Evolutionary conservation across 2,797 vertebrate genomes (phyloP).

Genomic region (Forpus xanthops): DNA sequence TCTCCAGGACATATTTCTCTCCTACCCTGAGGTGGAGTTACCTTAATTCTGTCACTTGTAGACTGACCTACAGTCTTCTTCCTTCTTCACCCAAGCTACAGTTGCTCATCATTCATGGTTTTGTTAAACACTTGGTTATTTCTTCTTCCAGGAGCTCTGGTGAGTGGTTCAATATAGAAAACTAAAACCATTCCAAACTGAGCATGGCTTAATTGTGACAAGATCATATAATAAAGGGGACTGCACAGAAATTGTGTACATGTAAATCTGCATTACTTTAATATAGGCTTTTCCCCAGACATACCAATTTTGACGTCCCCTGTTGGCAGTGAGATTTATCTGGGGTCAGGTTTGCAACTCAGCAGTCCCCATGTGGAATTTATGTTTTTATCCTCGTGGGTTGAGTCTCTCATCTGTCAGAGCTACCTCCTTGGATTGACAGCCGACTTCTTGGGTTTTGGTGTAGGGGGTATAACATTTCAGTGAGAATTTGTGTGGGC

Average conservation of each 20-base stretch:
- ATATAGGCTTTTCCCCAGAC: not conserved
- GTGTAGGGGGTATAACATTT: not conserved
- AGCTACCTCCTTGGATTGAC: not conserved
- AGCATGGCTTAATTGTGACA: not conserved
- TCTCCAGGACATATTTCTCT: not conserved
- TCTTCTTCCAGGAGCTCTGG: not conserved
- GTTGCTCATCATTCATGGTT: not conserved
- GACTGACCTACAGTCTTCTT: not conserved
- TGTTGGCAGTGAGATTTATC: not conserved
- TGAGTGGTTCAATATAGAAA: not conserved
- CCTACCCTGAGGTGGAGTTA: not conserved
- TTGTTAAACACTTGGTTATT: not conserved
- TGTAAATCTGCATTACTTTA: not conserved
- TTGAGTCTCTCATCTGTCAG: not conserved
- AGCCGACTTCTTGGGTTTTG: not conserved
- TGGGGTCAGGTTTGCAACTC: not conserved
- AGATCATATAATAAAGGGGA: not conserved
- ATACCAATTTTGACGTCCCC: not conserved
- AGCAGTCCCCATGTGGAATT: not conserved
- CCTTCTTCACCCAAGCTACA: not conserved
- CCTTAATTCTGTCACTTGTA: not conserved
- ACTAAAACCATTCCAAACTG: not conserved
- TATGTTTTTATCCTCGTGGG: not conserved
- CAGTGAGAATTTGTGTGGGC: not conserved
- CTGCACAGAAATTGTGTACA: not conserved